Evolutionary conservation across 2,888 invertebrate genomes (phyloP), one percentile per base, ranked within the genome.

Genomic region (Epsilonema sp.): DNA sequence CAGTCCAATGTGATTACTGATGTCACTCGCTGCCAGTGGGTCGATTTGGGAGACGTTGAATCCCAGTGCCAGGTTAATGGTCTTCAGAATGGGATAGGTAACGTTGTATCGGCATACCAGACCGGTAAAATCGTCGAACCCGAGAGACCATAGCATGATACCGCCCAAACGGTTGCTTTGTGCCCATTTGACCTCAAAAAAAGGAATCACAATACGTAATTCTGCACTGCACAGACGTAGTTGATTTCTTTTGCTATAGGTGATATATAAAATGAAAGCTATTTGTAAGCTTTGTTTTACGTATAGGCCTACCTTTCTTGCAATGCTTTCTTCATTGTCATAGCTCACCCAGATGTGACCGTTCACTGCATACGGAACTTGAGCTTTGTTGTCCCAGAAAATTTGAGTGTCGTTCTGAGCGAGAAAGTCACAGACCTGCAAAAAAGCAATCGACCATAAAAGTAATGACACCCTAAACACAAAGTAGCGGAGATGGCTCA

Each of bases 301-400:
- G 22, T 41, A 41, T 20, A 8, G 5, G 19, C 37, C 59, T 58
- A 75, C 78, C 69, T 82, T 85, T 56, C 75, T 75, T 46, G 68
- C 69, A 2, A 82, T 71, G 65, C 84, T 85, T 43, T 71, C 65
- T 24, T 16, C 25, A 21, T 49, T 37, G 26, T 49, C 49, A 23
- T 23, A 49, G 36, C 49, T 49, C 23, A 49, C 38, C 49, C 49
- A 49, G 16, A 50, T 22, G 44, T 66, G 67, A 42, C 19, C 36
- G 19, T 42, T 51, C 11, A 19, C 16, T 3, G 51, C 51, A 38
- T 47, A 49, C 8, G 50, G 44, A 19, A 47, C 47, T 22, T 13
- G 4, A 4, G 45, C 44, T 22, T 16, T 3, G 21, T n/a, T 13
- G 25, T 47, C 47, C 47, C 47, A 47, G 16, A 31, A 22, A 4